Base-by-base conservation (phyloP, 2,113 vertebrate genomes). In the Paramormyrops kingsleyae region DNA sequence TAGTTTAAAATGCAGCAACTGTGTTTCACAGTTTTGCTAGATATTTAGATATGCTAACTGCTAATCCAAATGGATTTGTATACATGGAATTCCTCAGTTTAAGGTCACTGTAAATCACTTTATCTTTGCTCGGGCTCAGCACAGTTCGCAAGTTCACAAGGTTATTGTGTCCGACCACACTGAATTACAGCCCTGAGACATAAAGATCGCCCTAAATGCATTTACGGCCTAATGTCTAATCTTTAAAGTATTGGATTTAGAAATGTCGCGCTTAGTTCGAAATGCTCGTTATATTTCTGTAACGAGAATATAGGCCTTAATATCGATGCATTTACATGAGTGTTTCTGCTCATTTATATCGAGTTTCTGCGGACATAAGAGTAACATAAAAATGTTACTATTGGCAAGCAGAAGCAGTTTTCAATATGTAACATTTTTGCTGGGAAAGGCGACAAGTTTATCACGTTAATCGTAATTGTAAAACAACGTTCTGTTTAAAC, bases 61-160 rank as follows among this genome's bases (percentile, higher is more conserved):
- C 93, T 93, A 93, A 94, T 94, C 92, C 92, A 93, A 24, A 87
- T 86, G 90, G 92, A 94, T 96, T 94, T 95, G 93, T 92, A 95
- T 94, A 94, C 93, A 92, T 91, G 92, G 90, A 90, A 92, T 91
- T 93, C 93, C 92, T 91, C 92, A 90, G 92, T 93, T 90, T 91
- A 83, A 94, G 94, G 93, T 95, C 95, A 94, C 90, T 93, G 93
- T 95, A 96, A 95, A 96, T 96, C 94, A 95, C 93, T 93, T 93
- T 94, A 94, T 95, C 93, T 90, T 94, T 52, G 92, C 88, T 90
- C 90, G 94, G 94, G 92, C 94, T 93, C 90, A 88, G 92, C 91
- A 44, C 50, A 91, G 92, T 93, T 91, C 91, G 90, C 83, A 90
- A 93, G 96, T 96, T 96, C 94, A 95, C 87, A 94, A 95, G 95